phyloP scores from a whole-genome alignment of 35 echinoderm and acorn worm species.

The Hemicentrotus pulcherrimus region DNA sequence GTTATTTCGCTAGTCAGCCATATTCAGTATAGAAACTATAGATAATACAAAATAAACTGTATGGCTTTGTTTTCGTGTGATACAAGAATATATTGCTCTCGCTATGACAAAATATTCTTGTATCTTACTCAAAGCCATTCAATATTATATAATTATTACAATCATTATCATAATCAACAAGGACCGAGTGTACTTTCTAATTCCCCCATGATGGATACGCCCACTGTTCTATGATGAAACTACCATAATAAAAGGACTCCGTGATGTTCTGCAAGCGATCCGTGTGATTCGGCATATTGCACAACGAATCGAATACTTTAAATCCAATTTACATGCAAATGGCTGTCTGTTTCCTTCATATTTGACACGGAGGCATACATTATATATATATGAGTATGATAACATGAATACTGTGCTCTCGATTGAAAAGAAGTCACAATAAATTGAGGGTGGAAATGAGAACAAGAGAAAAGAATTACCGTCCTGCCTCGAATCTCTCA shows the following conservation, averaged over 20 bases:
- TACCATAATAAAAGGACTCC: not conserved
- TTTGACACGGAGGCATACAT: not conserved
- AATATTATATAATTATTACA: too few species aligned
- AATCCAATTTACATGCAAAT: slow-evolving; percentile 13
- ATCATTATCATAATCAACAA: too few species aligned
- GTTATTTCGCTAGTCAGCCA: too few species aligned
- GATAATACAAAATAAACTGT: too few species aligned
- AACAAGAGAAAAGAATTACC: not conserved
- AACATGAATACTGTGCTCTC: not conserved
- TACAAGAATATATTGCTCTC: too few species aligned
- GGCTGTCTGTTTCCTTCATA: not conserved
- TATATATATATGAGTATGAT: not conserved
- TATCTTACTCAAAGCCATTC: too few species aligned
- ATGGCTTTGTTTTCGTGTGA: too few species aligned
- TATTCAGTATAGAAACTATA: too few species aligned
- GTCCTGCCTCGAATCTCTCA: not conserved
- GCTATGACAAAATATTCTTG: too few species aligned
- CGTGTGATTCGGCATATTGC: not conserved
- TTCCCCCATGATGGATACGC: not conserved
- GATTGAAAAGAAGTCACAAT: not conserved
- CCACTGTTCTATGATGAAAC: not conserved
- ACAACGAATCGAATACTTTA: not conserved
- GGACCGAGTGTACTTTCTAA: too few species aligned
- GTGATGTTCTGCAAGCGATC: not conserved
- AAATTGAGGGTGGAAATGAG: not conserved